Conservation (phyloP, 2,113 vertebrate species). For the Upupa epops region DNA sequence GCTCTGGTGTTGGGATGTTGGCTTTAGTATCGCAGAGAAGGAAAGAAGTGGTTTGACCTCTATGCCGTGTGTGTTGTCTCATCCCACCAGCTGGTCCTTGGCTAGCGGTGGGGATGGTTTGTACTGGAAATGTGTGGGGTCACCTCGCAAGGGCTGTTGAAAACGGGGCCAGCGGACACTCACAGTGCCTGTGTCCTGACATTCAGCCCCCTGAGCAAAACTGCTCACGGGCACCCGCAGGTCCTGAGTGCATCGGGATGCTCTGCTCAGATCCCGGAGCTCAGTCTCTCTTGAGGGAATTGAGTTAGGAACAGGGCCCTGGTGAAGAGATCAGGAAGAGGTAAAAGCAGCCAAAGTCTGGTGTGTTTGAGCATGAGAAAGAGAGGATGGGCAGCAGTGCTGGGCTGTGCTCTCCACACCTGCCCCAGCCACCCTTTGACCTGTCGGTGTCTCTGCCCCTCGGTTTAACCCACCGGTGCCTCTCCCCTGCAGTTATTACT, state of each 20-base stretch:
- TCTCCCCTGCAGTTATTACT: not conserved
- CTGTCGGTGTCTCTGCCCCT: not conserved
- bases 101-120: not conserved
- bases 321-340: not conserved
- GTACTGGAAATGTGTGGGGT: not conserved
- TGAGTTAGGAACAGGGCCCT: not conserved
- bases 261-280: not conserved
- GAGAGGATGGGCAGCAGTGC: not conserved
- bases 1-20: not conserved
- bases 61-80: not conserved
- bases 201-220: not conserved
- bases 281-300: not conserved
- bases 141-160: not conserved
- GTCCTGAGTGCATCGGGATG: not conserved
- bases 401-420: not conserved
- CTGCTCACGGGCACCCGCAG: not conserved
- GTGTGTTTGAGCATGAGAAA: not conserved
- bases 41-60: not conserved
- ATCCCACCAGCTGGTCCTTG: not conserved
- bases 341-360: not conserved
- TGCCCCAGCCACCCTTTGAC: not conserved
- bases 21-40: not conserved
- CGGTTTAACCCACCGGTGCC: not conserved
- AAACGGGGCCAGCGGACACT: not conserved
- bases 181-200: not conserved